Conservation (phyloP, 1,140 invertebrate genomes). For the Triops longicaudatus region DNA sequence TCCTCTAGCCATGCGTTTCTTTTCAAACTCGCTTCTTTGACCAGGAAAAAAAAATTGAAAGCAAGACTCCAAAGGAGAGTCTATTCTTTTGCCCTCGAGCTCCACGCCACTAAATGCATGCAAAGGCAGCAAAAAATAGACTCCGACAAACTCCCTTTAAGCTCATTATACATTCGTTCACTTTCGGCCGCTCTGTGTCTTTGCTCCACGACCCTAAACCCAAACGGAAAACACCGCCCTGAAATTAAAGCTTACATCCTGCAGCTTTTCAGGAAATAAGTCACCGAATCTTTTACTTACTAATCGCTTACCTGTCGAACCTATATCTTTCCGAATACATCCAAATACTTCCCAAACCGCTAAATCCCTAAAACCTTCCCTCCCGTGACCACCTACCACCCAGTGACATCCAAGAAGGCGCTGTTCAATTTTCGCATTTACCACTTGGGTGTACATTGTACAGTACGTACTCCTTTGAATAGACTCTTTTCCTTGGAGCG, state of each 20-base stretch:
- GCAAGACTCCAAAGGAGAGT: background rate
- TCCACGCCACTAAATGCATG: background rate
- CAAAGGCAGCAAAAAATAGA: background rate
- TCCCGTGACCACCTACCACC: background rate
- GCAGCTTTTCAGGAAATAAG: background rate
- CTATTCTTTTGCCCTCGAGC: background rate
- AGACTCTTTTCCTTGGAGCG: too few species aligned
- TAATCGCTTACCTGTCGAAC: conserved; percentile 6
- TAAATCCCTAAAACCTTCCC: background rate
- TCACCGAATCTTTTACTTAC: background rate
- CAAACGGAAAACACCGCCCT: background rate
- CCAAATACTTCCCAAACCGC: background rate
- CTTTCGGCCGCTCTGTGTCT: background rate
- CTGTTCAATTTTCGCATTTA: background rate
- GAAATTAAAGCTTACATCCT: conserved; percentile 3
- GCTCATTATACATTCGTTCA: background rate
- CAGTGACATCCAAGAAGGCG: background rate
- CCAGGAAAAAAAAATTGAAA: background rate
- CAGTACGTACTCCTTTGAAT: too few species aligned
- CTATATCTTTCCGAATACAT: background rate
- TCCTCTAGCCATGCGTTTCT: background rate
- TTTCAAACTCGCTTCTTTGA: background rate
- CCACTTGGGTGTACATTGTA: too few species aligned
- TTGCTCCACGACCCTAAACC: background rate
- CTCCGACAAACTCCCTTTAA: background rate